Evolutionary conservation across 2,888 invertebrate species (phyloP).

Genomic region (Synergus japonicus): DNA sequence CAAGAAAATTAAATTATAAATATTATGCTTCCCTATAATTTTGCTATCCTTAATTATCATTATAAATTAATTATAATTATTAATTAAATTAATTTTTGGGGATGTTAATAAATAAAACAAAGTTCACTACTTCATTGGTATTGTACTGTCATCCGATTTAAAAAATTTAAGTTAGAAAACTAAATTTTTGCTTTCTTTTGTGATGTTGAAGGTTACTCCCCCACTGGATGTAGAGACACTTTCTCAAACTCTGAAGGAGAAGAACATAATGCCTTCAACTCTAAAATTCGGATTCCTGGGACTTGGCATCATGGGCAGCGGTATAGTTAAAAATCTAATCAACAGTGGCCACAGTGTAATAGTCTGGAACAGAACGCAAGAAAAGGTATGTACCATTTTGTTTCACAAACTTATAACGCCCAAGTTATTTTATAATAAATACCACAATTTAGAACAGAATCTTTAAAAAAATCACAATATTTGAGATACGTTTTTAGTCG

Average conservation of each 20-base stretch:
- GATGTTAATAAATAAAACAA: no score
- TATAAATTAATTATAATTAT: no score
- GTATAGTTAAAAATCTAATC: conserved; percentile 95
- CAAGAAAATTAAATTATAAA: no score
- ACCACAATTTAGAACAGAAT: not conserved
- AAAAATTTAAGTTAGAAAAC: not conserved
- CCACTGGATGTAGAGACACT: conserved; percentile 88
- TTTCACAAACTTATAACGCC: conserved; percentile 24
- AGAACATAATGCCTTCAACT: conserved; percentile 90
- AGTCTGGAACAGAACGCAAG: conserved; percentile 95
- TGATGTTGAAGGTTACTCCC: conserved; percentile 81
- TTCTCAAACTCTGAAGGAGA: conserved; percentile 88
- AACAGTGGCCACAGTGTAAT: conserved; percentile 95
- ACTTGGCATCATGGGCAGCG: conserved; percentile 96
- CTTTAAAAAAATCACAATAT: not conserved
- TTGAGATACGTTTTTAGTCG: not conserved
- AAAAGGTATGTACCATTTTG: conserved; percentile 85
- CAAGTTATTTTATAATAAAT: not conserved
- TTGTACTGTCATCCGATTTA: not conserved
- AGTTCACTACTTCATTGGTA: no score
- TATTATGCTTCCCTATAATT: no score
- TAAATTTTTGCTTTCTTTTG: not conserved
- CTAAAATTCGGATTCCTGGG: conserved; percentile 97
- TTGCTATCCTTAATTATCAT: no score
- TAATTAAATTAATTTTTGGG: no score